Conservation (phyloP, 2,113 vertebrate species). For the Azemiops feae region DNA sequence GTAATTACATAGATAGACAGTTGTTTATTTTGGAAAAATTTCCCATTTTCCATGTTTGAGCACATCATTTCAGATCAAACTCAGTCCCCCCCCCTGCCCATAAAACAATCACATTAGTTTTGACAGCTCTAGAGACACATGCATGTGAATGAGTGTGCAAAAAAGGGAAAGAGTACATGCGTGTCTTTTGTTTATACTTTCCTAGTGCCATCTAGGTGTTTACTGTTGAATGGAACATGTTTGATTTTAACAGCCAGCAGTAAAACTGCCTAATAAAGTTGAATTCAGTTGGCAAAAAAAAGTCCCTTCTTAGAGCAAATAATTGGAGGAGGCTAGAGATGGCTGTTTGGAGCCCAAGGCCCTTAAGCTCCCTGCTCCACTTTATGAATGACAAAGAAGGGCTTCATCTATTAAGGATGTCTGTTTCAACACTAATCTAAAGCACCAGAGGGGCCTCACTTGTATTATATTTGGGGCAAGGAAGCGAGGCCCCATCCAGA, state of each 20-base stretch:
- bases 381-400: conserved; percentile 52
- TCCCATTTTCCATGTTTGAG: conserved; percentile 60
- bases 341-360: conserved; percentile 69
- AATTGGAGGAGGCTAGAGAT: conserved; percentile 71
- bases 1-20: background rate
- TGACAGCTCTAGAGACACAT: conserved; percentile 62
- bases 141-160: conserved; percentile 51
- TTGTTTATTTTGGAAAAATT: conserved; percentile 39
- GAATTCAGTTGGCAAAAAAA: conserved; percentile 80
- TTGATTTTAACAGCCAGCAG: conserved; percentile 78
- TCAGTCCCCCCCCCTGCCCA: conserved; percentile 29
- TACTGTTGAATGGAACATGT: conserved; percentile 81
- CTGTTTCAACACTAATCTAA: conserved; percentile 55
- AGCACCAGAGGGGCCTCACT: conserved; percentile 53
- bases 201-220: conserved; percentile 80
- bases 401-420: conserved; percentile 69
- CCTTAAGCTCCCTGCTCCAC: conserved; percentile 49
- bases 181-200: conserved; percentile 77
- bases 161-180: background rate
- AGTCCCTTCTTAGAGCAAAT: conserved; percentile 71
- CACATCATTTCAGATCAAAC: conserved; percentile 62
- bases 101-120: conserved; percentile 58
- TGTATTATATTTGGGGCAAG: conserved; percentile 27
- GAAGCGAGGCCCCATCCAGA: conserved; percentile 38
- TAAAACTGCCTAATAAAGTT: conserved; percentile 86